phyloP scores from a whole-genome alignment of 1,140 invertebrate species.

The Probaryconus sp. region DNA sequence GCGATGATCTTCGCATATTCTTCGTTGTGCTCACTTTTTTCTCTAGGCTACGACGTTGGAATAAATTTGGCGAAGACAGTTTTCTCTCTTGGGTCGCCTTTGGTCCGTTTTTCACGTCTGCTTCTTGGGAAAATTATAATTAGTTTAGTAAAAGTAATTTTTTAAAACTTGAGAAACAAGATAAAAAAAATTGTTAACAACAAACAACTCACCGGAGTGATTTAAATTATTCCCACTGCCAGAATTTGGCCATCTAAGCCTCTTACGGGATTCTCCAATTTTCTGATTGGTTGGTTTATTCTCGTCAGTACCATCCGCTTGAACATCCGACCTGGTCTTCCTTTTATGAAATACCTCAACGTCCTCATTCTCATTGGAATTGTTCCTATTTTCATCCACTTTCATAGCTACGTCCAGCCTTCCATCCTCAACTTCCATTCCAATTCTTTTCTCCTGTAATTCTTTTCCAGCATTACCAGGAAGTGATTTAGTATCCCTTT shows the following conservation, averaged over 20 bases:
- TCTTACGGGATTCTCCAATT: conserved; percentile 56
- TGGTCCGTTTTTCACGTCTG: conserved; percentile 28
- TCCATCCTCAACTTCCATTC: conserved; percentile 2
- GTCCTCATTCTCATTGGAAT: neutral
- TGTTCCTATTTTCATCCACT: conserved; percentile 54
- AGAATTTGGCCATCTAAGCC: conserved; percentile 65
- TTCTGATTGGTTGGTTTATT: conserved; percentile 73
- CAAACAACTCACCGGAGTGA: too few species aligned
- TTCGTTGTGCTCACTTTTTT: conserved; percentile 74
- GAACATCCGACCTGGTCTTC: conserved; percentile 72
- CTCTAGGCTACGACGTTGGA: conserved; percentile 73
- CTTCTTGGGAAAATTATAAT: conserved; percentile 13
- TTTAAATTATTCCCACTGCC: conserved; percentile 50
- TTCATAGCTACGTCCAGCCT: neutral
- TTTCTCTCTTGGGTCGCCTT: conserved; percentile 60
- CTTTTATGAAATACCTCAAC: conserved; percentile 66
- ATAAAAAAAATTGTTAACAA: too few species aligned
- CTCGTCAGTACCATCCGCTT: conserved; percentile 68
- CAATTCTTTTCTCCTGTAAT: neutral
- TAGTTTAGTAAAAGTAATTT: too few species aligned
- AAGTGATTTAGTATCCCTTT: conserved; percentile 35
- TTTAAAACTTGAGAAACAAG: too few species aligned
- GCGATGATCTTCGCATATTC: conserved; percentile 69
- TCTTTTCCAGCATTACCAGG: conserved; percentile 20
- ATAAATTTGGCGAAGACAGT: conserved; percentile 67